These are phyloP conservation scores for Variabilichromis moorii DNA, from an alignment of 2,113 vertebrate species.

Conservation along the genomic window DNA sequence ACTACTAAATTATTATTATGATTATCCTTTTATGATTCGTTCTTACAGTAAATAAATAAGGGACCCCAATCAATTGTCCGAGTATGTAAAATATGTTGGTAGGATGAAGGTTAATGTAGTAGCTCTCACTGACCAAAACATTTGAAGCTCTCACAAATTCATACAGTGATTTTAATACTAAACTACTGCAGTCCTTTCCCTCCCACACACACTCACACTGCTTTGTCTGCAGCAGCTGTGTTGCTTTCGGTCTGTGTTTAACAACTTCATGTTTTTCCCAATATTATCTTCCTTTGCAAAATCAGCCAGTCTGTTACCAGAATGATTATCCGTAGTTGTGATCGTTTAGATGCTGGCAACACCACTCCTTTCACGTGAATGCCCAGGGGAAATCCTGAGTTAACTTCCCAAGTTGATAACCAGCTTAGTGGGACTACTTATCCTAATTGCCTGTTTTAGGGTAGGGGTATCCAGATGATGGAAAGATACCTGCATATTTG, in stretches of 20 bases:
- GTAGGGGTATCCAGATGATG: neutral
- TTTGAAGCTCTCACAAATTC: neutral
- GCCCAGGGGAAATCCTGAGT: neutral
- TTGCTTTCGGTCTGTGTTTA: neutral
- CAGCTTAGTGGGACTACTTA: neutral
- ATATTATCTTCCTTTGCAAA: neutral
- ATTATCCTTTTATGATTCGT: neutral
- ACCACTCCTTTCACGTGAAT: neutral
- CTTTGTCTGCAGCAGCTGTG: neutral
- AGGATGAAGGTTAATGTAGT: neutral
- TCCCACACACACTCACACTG: neutral
- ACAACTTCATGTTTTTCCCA: neutral
- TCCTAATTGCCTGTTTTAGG: neutral
- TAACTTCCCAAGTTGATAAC: neutral
- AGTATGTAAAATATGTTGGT: neutral
- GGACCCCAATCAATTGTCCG: neutral
- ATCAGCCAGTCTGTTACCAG: neutral
- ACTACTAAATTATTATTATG: neutral
- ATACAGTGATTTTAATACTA: neutral
- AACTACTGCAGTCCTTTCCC: neutral
- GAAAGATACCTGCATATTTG: neutral
- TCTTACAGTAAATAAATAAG: neutral
- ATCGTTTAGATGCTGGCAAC: neutral
- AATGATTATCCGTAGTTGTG: neutral
- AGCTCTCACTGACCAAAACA: neutral